These are phyloP conservation scores for Brachionus manjavacas DNA, from an alignment of 1,140 invertebrate species.

Conservation along the genomic window DNA sequence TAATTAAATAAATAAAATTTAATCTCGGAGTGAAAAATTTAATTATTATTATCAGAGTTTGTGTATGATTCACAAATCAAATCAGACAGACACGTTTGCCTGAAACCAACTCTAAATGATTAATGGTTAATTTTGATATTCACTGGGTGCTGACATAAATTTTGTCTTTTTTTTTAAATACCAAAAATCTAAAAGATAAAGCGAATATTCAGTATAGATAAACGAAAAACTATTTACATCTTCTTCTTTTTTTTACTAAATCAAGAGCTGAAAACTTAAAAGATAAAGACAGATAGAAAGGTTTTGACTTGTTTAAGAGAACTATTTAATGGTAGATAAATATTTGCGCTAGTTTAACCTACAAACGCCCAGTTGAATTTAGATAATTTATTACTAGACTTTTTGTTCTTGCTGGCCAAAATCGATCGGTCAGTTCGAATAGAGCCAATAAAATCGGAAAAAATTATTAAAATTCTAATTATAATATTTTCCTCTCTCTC, in stretches of 20 bases:
- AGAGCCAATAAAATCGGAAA: not conserved
- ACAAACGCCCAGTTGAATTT: not conserved
- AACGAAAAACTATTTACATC: not conserved
- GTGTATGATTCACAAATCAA: no score
- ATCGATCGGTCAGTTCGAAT: not conserved
- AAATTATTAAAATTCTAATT: not conserved
- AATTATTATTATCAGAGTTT: no score
- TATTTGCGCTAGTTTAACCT: not conserved
- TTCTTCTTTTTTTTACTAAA: not conserved
- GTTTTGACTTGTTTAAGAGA: not conserved
- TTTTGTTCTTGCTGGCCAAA: not conserved
- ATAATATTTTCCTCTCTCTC: not conserved
- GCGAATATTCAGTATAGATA: not conserved
- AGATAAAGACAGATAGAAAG: not conserved
- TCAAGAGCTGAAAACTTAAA: not conserved
- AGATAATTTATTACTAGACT: slow-evolving; percentile 29
- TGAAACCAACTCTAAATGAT: no score
- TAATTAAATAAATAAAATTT: no score
- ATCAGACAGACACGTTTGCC: no score
- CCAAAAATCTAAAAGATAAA: no score
- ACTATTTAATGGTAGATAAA: not conserved
- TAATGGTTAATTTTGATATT: no score
- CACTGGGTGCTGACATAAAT: no score
- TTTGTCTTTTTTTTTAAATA: no score
- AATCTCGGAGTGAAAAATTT: no score